Evolutionary conservation across 2,888 invertebrate genomes (phyloP), one percentile per base, ranked within the genome.

Genomic region (Oscheius sp.): DNA sequence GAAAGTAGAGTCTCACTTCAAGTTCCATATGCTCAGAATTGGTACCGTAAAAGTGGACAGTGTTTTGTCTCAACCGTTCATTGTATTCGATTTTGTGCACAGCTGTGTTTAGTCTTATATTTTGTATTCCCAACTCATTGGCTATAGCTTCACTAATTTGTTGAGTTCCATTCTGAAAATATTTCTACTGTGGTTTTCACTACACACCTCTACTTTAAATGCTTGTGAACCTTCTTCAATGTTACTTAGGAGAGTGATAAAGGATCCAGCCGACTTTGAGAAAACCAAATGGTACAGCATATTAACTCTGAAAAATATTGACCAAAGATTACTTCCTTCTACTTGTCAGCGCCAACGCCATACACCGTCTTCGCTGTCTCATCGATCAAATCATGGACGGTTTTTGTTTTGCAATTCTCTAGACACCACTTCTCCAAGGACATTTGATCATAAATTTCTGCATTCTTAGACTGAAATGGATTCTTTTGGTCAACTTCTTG

Each of bases 251-350:
- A 76, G 48, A 37, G 70, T 70, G 34, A 69, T 48, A 55, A 65
- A 72, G n/a, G 65, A 52, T 37, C 74, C 76, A 46, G 76, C 74
- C 10, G 69, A 61, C 57, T 76, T 74, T 12, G 72, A 67, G 66
- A 72, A 72, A 34, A 68, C 72, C 42, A 76, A 31, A 48, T 72
- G 70, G 39, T 72, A 76, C 20, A 76, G 58, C 74, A 76, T 74
- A 34, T 70, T 74, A 33, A 76, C 61, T 55, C 73, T 73, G 45
- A 63, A 63, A 23, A 0, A 12, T 48, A 25, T 48, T 48, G 12
- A 10, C 23, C 25, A 5, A 12, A n/a, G 20, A 15, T 37, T 37
- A 37, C 15, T 37, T n/a, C n/a, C n/a, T n/a, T n/a, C n/a, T 17
- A 74, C 76, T 74, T 42, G 52, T 52, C 74, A 1, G 70, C 55